These are phyloP conservation scores for Ochotona princeps DNA, from an alignment of 2,113 vertebrate genomes.

Conservation along the genomic window DNA sequence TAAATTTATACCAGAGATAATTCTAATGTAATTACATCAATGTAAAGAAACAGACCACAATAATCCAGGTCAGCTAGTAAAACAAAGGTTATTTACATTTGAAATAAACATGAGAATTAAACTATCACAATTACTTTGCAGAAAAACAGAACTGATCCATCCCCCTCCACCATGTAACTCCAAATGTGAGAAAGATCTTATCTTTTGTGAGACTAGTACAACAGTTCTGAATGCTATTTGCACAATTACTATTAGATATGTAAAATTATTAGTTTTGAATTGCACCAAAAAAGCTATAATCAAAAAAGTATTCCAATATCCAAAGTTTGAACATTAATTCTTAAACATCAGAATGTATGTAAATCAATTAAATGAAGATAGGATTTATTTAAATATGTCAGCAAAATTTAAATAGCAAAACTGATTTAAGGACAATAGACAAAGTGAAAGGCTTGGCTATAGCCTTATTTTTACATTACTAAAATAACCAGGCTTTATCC, in stretches of 20 bases:
- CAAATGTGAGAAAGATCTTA: neutral
- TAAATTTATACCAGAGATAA: constrained; percentile 49
- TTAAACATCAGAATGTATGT: neutral
- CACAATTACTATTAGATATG: neutral
- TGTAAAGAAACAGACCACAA: constrained; percentile 27
- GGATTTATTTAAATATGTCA: neutral
- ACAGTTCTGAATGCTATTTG: neutral
- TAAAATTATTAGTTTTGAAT: neutral
- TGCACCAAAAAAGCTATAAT: neutral
- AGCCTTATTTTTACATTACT: neutral
- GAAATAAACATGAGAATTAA: constrained; percentile 50
- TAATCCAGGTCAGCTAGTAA: constrained; percentile 1
- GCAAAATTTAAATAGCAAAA: accelerated
- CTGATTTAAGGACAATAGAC: neutral
- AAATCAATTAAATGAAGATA: neutral
- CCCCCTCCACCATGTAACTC: neutral
- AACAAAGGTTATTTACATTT: neutral
- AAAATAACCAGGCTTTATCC: constrained; percentile 35
- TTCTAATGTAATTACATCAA: constrained; percentile 60
- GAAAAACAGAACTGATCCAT: neutral
- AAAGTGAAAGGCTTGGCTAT: neutral
- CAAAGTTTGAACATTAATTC: neutral
- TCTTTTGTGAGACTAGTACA: neutral
- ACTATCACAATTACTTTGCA: neutral
- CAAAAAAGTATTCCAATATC: neutral